phyloP scores from a whole-genome alignment of 2,113 vertebrate genomes.

The Terrapene triunguis region DNA sequence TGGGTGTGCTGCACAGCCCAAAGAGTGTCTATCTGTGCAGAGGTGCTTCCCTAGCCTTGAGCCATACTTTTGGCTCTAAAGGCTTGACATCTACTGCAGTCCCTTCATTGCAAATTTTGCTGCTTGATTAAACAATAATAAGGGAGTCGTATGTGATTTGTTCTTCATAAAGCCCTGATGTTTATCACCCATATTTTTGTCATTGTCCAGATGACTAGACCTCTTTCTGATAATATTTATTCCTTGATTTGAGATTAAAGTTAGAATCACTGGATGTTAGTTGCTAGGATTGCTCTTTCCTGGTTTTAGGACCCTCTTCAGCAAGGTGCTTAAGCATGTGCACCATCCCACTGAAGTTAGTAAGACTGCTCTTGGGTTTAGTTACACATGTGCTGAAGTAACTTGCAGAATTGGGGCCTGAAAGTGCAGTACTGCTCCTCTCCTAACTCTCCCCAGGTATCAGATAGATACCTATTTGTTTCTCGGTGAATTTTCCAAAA shows the following conservation, averaged over 20 bases:
- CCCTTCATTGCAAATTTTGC: rapidly evolving
- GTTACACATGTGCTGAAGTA: rapidly evolving
- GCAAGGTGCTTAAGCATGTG: not conserved
- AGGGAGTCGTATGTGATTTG: not conserved
- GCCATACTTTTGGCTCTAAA: not conserved
- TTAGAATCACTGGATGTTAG: not conserved
- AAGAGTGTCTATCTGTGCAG: not conserved
- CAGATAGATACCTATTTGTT: not conserved
- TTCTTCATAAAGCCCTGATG: not conserved
- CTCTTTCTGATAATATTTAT: not conserved
- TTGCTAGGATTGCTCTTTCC: not conserved
- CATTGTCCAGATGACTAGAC: not conserved
- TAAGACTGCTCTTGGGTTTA: not conserved
- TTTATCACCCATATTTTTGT: rapidly evolving
- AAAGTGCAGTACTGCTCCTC: not conserved
- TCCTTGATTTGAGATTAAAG: not conserved
- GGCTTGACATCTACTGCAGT: not conserved
- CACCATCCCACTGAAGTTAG: not conserved
- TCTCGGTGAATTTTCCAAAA: constrained; percentile 32
- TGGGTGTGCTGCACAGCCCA: not conserved
- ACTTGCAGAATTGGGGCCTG: not conserved
- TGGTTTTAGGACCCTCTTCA: not conserved
- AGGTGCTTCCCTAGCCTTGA: not conserved
- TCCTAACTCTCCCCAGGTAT: not conserved
- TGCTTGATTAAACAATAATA: not conserved